phyloP scores from a whole-genome alignment of 1,140 invertebrate species.

The Drosophila cardini region DNA sequence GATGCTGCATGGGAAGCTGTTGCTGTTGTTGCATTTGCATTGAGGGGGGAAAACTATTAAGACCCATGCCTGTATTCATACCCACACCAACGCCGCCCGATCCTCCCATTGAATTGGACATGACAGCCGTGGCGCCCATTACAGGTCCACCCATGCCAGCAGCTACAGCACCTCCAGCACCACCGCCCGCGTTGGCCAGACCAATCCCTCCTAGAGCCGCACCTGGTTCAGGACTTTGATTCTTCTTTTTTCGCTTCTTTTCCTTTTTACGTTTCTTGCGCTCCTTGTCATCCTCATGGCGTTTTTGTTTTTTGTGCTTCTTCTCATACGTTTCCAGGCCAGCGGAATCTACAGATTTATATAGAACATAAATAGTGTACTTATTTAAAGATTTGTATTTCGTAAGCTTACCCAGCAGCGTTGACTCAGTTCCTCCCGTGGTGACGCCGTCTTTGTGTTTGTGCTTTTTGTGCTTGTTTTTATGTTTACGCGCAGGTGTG shows the following conservation, averaged over 20 bases:
- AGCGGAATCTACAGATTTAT: constrained; percentile 85
- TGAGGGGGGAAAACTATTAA: constrained; percentile 65
- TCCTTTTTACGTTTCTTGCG: constrained; percentile 97
- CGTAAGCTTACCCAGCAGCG: constrained; percentile 85
- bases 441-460: constrained; percentile 94
- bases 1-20: constrained; percentile 60
- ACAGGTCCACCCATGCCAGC: constrained; percentile 48
- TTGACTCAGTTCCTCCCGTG: constrained; percentile 87
- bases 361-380: background rate
- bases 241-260: constrained; percentile 97
- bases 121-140: constrained; percentile 63
- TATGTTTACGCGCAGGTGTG: constrained; percentile 95
- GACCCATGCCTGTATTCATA: constrained; percentile 46
- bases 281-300: constrained; percentile 97
- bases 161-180: constrained; percentile 48
- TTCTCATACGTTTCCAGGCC: constrained; percentile 95
- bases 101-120: constrained; percentile 53
- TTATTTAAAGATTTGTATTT: background rate
- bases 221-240: constrained; percentile 95
- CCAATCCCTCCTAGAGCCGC: constrained; percentile 47
- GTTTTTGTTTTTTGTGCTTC: constrained; percentile 98
- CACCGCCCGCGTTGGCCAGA: constrained; percentile 51
- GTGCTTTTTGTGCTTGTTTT: constrained; percentile 97
- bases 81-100: constrained; percentile 45
- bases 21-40: constrained; percentile 73